Conservation (phyloP, 2,113 vertebrate species). For the Nymphicus hollandicus region DNA sequence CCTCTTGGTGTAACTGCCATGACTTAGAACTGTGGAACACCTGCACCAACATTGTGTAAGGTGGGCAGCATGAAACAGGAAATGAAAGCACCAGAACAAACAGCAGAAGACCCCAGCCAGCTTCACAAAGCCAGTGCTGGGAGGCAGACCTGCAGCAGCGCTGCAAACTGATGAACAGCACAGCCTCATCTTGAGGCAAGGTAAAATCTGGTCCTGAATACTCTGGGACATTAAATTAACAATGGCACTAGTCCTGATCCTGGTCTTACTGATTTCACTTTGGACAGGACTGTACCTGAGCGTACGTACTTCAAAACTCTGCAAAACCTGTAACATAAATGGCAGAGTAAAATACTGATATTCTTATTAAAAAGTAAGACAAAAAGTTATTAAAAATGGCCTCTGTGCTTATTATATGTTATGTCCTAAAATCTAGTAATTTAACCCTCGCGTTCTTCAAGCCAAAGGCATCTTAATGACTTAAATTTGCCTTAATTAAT, state of each 20-base stretch:
- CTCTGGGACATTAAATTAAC: neutral
- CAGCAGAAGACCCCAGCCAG: neutral
- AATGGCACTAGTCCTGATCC: neutral
- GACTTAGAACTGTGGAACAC: neutral
- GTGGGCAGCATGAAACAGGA: neutral
- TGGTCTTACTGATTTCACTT: neutral
- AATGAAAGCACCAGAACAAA: neutral
- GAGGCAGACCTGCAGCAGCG: neutral
- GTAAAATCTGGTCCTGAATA: neutral
- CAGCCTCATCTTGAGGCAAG: neutral
- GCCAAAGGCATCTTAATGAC: neutral
- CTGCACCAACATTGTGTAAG: neutral
- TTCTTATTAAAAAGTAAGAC: neutral
- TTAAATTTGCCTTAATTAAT: neutral
- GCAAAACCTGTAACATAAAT: neutral
- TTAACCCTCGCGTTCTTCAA: neutral
- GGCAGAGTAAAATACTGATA: neutral
- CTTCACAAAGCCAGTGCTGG: neutral
- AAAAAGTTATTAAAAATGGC: neutral
- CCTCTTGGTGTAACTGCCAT: neutral
- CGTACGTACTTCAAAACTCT: neutral
- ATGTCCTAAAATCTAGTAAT: neutral
- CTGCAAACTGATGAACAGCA: neutral
- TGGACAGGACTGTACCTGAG: neutral
- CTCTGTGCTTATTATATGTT: neutral